A percentile compares a stretch with the other conserved stretches of the same genome.
These are phyloP conservation scores for Platyura marginata DNA, from an alignment of 1,140 invertebrate genomes.

Conservation along the genomic window DNA sequence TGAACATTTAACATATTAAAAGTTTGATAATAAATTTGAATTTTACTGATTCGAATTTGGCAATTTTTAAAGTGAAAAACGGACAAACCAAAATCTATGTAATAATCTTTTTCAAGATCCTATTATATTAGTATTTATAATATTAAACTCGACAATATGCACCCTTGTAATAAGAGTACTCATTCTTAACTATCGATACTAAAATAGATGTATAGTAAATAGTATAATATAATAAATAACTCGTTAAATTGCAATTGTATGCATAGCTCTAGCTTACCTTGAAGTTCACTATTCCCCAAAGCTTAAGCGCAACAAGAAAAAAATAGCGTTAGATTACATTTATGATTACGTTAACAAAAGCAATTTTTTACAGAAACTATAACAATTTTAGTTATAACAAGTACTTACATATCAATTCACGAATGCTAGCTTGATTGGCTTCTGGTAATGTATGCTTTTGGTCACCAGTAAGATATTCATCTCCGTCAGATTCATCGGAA, in stretches of 20 bases:
- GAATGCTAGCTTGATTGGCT: slow-evolving; percentile 49
- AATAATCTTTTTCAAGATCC: too few relatives aligned
- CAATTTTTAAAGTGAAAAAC: too few relatives aligned
- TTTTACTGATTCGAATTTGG: too few relatives aligned
- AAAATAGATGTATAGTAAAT: too few relatives aligned
- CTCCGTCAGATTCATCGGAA: slow-evolving; percentile 36
- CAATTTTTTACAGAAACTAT: not conserved
- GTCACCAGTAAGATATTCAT: slow-evolving; percentile 41
- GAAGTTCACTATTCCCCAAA: slow-evolving; percentile 4
- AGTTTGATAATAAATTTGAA: too few relatives aligned
- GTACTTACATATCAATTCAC: slow-evolving; percentile 44
- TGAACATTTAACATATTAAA: slow-evolving; percentile 2
- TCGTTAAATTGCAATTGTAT: not conserved
- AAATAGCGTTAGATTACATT: not conserved
- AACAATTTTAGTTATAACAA: too few relatives aligned
- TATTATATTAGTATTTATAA: too few relatives aligned
- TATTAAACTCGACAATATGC: too few relatives aligned
- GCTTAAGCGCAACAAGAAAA: slow-evolving; percentile 1
- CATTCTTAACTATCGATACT: too few relatives aligned
- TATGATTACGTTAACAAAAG: not conserved
- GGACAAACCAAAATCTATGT: too few relatives aligned
- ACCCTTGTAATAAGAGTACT: too few relatives aligned
- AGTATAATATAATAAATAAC: too few relatives aligned
- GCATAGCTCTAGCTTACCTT: slow-evolving; percentile 5
- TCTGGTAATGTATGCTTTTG: slow-evolving; percentile 50